phyloP scores from a whole-genome alignment of 1,140 invertebrate species.

The Elymnias hypermnestra region DNA sequence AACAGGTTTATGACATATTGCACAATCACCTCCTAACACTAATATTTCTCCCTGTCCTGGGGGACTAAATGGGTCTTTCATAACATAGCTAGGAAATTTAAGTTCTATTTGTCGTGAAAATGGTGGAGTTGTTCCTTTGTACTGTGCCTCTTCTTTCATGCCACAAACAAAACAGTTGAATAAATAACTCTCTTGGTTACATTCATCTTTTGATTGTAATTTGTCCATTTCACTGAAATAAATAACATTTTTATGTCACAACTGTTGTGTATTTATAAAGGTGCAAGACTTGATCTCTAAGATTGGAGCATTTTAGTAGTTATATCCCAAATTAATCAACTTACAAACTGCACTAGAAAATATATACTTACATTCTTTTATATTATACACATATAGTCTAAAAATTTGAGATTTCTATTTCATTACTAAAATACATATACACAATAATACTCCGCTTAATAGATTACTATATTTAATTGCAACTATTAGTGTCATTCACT shows the following conservation, averaged over 20 bases:
- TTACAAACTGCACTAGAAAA: not conserved
- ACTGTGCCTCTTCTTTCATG: slow-evolving; percentile 82
- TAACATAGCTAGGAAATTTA: slow-evolving; percentile 84
- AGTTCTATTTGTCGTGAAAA: slow-evolving; percentile 81
- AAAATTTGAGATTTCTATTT: too few relatives aligned
- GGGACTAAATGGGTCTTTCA: slow-evolving; percentile 89
- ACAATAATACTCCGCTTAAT: too few relatives aligned
- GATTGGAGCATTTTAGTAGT: not conserved
- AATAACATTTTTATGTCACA: slow-evolving; percentile 5
- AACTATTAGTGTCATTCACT: slow-evolving; percentile 19
- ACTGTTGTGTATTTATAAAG: not conserved
- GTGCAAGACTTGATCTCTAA: too few relatives aligned
- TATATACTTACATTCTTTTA: slow-evolving; percentile 1
- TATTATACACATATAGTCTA: too few relatives aligned
- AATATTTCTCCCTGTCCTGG: slow-evolving; percentile 80
- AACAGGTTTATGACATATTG: slow-evolving; percentile 79
- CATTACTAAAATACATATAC: too few relatives aligned
- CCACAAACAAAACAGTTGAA: slow-evolving; percentile 82
- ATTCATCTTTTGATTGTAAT: slow-evolving; percentile 26
- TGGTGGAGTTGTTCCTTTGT: slow-evolving; percentile 83
- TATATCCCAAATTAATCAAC: not conserved
- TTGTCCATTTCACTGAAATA: slow-evolving; percentile 47
- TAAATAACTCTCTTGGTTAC: slow-evolving; percentile 42
- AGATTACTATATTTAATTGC: too few relatives aligned
- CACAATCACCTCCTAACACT: slow-evolving; percentile 85